Percentiles rank a stretch among this genome's conserved stretches.
Conservation (phyloP, 2,888 invertebrate genomes). For the Drosophila nigritarsus region DNA sequence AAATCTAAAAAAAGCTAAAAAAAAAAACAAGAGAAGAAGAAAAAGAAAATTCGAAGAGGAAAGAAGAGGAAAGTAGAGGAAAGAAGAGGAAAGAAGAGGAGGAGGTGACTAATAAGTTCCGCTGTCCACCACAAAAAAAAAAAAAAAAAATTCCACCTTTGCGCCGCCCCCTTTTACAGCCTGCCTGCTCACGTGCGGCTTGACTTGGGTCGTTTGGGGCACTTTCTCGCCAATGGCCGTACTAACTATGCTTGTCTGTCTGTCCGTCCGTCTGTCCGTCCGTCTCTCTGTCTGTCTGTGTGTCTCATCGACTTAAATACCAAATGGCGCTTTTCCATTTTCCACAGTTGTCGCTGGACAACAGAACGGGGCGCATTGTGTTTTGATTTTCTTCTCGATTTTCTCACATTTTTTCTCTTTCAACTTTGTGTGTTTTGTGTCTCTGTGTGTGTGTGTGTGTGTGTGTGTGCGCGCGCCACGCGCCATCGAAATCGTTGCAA, state of each 20-base stretch:
- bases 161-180: background rate
- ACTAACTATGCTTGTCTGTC: background rate
- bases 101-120: constrained; percentile 22
- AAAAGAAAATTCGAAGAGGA: background rate
- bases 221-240: background rate
- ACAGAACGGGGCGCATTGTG: constrained; percentile 51
- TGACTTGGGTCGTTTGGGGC: background rate
- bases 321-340: constrained; percentile 58
- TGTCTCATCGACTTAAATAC: constrained; percentile 45
- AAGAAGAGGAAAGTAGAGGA: background rate
- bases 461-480: constrained; percentile 29
- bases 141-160: background rate
- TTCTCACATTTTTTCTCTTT: background rate
- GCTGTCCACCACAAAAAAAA: background rate
- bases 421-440: constrained; percentile 3
- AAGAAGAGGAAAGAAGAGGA: background rate
- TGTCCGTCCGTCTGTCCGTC: background rate
- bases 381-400: background rate
- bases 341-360: constrained; percentile 67
- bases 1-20: background rate
- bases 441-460: background rate
- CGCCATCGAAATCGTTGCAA: constrained; percentile 46
- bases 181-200: background rate
- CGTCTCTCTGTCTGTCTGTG: background rate
- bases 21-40: background rate